Conservation (phyloP, 2,797 vertebrate genomes). For the Sebastes oblongus region DNA sequence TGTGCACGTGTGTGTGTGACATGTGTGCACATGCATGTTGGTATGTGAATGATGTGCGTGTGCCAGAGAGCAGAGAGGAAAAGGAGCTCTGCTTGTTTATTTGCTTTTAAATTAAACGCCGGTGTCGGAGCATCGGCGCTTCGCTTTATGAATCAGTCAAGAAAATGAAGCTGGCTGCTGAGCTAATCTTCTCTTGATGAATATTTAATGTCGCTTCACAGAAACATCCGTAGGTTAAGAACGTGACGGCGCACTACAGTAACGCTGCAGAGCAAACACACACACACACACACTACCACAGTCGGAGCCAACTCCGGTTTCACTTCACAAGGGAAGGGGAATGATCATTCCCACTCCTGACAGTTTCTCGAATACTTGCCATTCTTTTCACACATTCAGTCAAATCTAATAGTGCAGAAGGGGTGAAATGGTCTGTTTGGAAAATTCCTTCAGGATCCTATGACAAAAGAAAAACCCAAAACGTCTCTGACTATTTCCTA, state of each 20-base stretch:
- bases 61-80: constrained; percentile 20
- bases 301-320: constrained; percentile 19
- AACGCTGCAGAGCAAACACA: constrained; percentile 36
- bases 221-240: constrained; percentile 64
- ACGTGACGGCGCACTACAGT: constrained; percentile 32
- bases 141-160: constrained; percentile 51
- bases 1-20: neutral
- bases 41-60: neutral
- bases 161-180: constrained; percentile 42
- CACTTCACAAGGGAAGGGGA: constrained; percentile 14
- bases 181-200: constrained; percentile 60
- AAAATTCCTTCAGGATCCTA: constrained; percentile 35
- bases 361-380: constrained; percentile 46
- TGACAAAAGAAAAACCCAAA: constrained; percentile 11
- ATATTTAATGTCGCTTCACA: constrained; percentile 67
- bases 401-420: constrained; percentile 31
- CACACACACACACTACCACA: neutral
- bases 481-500: neutral
- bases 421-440: constrained; percentile 34
- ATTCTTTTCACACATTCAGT: constrained; percentile 51
- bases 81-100: constrained; percentile 39
- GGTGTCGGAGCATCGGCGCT: constrained; percentile 14
- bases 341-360: constrained; percentile 38
- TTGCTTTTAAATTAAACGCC: constrained; percentile 48
- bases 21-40: neutral